Conservation (phyloP, 2,888 invertebrate genomes). For the Polietes domitor region DNA sequence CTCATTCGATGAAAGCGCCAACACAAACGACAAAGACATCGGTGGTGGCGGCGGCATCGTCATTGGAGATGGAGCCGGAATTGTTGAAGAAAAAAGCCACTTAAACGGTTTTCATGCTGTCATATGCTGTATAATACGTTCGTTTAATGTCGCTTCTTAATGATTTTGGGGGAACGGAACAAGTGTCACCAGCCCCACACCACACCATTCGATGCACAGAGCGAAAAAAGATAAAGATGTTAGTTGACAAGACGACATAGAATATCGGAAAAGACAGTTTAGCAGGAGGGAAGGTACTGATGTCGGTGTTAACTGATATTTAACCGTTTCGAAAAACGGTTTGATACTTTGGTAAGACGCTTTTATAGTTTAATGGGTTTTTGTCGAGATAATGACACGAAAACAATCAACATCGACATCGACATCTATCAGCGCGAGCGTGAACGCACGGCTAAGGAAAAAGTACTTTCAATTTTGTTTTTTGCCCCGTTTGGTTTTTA, state of each 20-base stretch:
- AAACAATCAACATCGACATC: background rate
- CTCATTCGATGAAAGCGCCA: background rate
- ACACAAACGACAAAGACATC: background rate
- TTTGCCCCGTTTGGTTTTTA: background rate
- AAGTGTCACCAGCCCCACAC: background rate
- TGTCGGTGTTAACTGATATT: constrained; percentile 44
- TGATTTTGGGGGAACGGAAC: background rate
- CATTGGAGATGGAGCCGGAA: background rate
- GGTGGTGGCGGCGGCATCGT: background rate
- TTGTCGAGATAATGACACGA: constrained; percentile 40
- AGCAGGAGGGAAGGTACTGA: background rate
- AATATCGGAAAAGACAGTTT: background rate
- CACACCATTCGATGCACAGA: background rate
- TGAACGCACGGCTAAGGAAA: background rate
- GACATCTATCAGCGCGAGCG: too few relatives aligned
- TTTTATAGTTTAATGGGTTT: constrained; percentile 37
- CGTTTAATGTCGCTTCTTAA: background rate
- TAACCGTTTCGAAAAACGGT: constrained; percentile 41
- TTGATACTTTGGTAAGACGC: constrained; percentile 5
- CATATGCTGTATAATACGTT: constrained; percentile 20
- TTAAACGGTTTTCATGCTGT: constrained; percentile 47
- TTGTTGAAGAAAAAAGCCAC: constrained; percentile 10
- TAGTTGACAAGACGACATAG: background rate
- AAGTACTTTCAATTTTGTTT: constrained; percentile 58
- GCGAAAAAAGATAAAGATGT: background rate